Evolutionary conservation across 2,888 invertebrate species (phyloP).

Genomic region (Cataglyphis cursor): DNA sequence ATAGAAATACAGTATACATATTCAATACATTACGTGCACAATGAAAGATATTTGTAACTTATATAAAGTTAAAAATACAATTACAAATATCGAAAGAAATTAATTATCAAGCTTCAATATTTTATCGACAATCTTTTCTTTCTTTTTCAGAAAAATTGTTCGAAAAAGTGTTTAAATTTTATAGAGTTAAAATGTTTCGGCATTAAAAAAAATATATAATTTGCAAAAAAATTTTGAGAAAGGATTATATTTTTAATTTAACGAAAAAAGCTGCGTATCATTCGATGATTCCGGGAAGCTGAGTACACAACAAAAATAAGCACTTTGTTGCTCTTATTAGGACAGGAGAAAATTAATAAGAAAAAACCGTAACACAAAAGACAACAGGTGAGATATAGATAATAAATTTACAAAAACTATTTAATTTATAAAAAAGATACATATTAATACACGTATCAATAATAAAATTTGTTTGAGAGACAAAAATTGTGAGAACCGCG

Average conservation of each 20-base stretch:
- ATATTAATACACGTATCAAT: background rate
- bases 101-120: background rate
- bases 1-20: background rate
- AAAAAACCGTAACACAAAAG: background rate
- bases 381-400: background rate
- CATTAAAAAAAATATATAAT: background rate
- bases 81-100: background rate
- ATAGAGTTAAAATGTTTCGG: background rate
- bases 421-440: background rate
- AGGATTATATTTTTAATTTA: background rate
- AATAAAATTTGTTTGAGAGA: background rate
- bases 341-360: background rate
- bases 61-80: background rate
- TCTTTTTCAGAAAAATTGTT: background rate
- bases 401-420: background rate
- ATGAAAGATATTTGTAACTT: background rate
- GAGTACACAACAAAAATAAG: background rate
- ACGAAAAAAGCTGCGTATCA: background rate
- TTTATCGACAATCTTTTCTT: background rate
- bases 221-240: background rate
- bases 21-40: background rate
- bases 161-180: background rate
- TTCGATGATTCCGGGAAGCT: background rate
- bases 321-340: background rate
- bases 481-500: background rate